Evolutionary conservation across 1,140 invertebrate species (phyloP).

Genomic region (Drosophila equinoxialis): DNA sequence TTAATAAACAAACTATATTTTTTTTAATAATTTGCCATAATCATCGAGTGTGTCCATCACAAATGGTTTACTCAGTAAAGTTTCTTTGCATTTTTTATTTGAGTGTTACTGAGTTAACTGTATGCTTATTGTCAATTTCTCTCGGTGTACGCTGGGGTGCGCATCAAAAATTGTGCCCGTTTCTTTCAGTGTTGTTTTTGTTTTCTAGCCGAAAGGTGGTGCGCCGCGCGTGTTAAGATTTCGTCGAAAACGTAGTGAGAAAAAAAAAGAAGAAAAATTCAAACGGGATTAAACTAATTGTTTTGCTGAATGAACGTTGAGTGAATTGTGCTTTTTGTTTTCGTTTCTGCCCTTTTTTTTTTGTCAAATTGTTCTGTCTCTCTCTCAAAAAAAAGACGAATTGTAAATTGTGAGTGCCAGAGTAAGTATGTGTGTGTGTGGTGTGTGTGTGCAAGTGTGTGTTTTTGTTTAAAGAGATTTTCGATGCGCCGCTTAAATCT

Average conservation of each 20-base stretch:
- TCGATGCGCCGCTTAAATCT: not conserved
- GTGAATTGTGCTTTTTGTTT: conserved; percentile 11
- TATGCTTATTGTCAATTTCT: no score
- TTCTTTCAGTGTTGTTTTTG: conserved; percentile 8
- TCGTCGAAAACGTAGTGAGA: not conserved
- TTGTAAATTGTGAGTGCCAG: conserved; percentile 9
- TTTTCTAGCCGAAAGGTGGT: conserved; percentile 2
- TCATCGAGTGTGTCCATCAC: no score
- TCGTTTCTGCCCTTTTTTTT: conserved; percentile 10
- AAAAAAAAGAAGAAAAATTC: not conserved
- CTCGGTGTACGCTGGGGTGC: no score
- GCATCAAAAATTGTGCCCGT: not conserved
- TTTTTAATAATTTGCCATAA: no score
- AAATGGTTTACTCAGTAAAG: no score
- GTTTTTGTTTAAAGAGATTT: conserved; percentile 11
- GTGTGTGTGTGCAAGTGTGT: not conserved
- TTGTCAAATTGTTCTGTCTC: conserved; percentile 10
- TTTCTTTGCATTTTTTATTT: no score
- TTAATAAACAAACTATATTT: no score
- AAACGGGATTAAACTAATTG: conserved; percentile 3
- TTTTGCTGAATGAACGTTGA: conserved; percentile 5
- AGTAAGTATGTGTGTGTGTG: conserved; percentile 10
- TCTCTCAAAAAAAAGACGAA: conserved; percentile 9
- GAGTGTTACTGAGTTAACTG: no score
- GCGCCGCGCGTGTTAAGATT: not conserved